Evolutionary conservation across 2,888 invertebrate genomes (phyloP).

Genomic region (Gasteruption jaculator): DNA sequence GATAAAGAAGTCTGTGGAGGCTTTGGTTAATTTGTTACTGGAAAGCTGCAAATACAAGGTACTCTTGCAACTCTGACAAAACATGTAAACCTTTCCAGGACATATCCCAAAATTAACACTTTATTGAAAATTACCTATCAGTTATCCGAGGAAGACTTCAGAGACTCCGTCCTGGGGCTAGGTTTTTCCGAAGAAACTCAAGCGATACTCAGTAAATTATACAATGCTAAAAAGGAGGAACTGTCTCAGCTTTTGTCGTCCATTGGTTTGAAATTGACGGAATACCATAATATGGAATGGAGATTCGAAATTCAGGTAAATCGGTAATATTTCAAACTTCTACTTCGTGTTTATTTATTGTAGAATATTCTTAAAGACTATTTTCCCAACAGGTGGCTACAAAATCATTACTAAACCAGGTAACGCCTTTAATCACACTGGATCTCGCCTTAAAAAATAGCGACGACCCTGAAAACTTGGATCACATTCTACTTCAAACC

Average conservation of each 20-base stretch:
- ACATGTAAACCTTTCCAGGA: not conserved
- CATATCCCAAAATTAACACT: constrained; percentile 1
- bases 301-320: constrained; percentile 61
- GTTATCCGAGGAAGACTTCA: constrained; percentile 53
- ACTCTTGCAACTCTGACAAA: constrained; percentile 33
- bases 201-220: constrained; percentile 59
- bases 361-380: not conserved
- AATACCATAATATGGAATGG: constrained; percentile 63
- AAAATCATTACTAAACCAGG: constrained; percentile 57
- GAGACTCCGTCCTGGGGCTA: constrained; percentile 51
- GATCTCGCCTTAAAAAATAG: constrained; percentile 55
- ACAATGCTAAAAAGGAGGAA: constrained; percentile 57
- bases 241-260: constrained; percentile 54
- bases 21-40: constrained; percentile 67
- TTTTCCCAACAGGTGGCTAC: constrained; percentile 54
- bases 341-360: constrained; percentile 2
- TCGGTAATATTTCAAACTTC: not conserved
- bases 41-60: constrained; percentile 70
- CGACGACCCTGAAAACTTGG: constrained; percentile 32
- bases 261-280: constrained; percentile 51
- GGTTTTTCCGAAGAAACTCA: constrained; percentile 63
- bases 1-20: constrained; percentile 66
- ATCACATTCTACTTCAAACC: constrained; percentile 52
- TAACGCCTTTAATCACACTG: constrained; percentile 59
- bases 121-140: too few relatives aligned